These are phyloP conservation scores for Erebia palarica DNA, from an alignment of 2,888 invertebrate species.

Conservation along the genomic window DNA sequence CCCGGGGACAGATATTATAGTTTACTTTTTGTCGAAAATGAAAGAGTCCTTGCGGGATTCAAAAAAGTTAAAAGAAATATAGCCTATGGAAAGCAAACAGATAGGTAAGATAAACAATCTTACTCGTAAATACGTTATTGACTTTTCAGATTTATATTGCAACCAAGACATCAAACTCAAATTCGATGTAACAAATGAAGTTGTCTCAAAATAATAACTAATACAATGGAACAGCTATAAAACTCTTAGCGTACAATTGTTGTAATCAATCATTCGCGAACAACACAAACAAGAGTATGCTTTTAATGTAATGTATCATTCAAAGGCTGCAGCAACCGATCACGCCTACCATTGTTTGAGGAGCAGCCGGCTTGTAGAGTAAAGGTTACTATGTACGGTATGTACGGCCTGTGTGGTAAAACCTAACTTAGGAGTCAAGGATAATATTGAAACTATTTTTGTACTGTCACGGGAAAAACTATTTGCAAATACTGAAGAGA, in stretches of 20 bases:
- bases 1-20: too few relatives aligned
- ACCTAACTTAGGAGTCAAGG: neutral
- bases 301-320: conserved; percentile 45
- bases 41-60: too few relatives aligned
- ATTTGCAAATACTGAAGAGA: too few relatives aligned
- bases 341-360: conserved; percentile 42
- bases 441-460: neutral
- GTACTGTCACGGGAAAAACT: too few relatives aligned
- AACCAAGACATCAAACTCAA: conserved; percentile 6
- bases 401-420: neutral
- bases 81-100: too few relatives aligned
- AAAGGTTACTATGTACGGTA: conserved; percentile 33
- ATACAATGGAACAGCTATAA: conserved; percentile 27
- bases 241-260: conserved; percentile 29
- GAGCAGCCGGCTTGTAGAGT: conserved; percentile 18
- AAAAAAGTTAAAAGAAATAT: too few relatives aligned
- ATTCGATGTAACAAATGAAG: conserved; percentile 18
- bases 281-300: conserved; percentile 51
- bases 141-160: neutral
- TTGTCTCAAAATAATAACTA: conserved; percentile 20
- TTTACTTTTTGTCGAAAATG: too few relatives aligned
- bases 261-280: conserved; percentile 48
- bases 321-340: conserved; percentile 32
- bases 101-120: too few relatives aligned
- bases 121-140: too few relatives aligned